A percentile compares a stretch with the other conserved stretches of the same genome.
phyloP scores from a whole-genome alignment of 2,888 invertebrate genomes.

The Hyalella azteca region DNA sequence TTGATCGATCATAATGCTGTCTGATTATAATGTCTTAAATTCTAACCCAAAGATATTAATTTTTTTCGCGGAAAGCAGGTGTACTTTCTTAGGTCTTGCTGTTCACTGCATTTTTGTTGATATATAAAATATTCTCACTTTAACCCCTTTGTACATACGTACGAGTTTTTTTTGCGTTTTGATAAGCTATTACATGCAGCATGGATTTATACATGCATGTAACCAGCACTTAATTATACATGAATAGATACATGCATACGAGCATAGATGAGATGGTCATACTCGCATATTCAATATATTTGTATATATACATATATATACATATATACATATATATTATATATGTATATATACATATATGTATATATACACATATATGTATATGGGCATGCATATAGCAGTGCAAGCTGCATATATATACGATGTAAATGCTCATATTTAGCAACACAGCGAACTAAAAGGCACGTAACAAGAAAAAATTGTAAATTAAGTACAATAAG shows the following conservation, averaged over 20 bases:
- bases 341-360: conserved; percentile 13
- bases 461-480: no score
- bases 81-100: no score
- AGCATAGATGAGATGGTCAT: background rate
- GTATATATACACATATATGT: background rate
- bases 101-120: background rate
- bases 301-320: background rate
- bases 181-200: background rate
- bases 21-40: no score
- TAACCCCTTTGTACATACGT: background rate
- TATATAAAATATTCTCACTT: background rate
- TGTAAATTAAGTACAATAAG: no score
- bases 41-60: no score
- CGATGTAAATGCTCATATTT: background rate
- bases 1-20: no score
- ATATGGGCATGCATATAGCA: background rate
- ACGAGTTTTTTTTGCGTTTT: background rate
- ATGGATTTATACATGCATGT: background rate
- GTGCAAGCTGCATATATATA: background rate
- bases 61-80: no score
- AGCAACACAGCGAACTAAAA: no score
- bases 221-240: background rate
- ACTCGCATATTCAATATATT: background rate
- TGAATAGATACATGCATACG: background rate
- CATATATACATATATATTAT: conserved; percentile 19